These are phyloP conservation scores for Myiotriccus ornatus DNA, from an alignment of 2,797 vertebrate genomes.

Conservation along the genomic window DNA sequence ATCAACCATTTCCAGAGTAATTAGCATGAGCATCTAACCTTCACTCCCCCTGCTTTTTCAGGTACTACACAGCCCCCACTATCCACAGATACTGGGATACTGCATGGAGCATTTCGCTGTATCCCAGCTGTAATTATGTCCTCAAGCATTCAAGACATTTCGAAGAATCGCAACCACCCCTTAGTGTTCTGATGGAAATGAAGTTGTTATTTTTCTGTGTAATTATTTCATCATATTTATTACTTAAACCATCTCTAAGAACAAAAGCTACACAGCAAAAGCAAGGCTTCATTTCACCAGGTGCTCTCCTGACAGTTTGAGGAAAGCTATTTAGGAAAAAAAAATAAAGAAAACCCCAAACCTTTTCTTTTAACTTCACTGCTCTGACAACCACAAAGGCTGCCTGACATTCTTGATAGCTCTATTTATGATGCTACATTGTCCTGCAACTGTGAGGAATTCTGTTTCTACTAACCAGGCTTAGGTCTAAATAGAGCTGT, in stretches of 20 bases:
- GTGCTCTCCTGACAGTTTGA: constrained; percentile 58
- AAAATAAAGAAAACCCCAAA: neutral
- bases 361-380: constrained; percentile 66
- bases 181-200: constrained; percentile 38
- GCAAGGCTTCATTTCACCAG: constrained; percentile 61
- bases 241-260: constrained; percentile 49
- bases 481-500: constrained; percentile 51
- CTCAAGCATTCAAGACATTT: constrained; percentile 33
- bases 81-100: neutral
- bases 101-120: neutral
- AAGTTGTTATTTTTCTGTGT: constrained; percentile 66
- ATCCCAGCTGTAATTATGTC: constrained; percentile 55
- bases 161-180: constrained; percentile 43
- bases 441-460: constrained; percentile 58
- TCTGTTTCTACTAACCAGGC: constrained; percentile 46
- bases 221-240: constrained; percentile 73
- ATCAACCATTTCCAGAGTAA: constrained; percentile 50
- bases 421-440: constrained; percentile 70
- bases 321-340: constrained; percentile 31
- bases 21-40: constrained; percentile 41
- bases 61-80: neutral
- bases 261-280: constrained; percentile 44
- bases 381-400: constrained; percentile 68
- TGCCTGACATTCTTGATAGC: constrained; percentile 70
- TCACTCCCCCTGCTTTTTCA: constrained; percentile 5